These are phyloP conservation scores for Manduca sexta DNA, from an alignment of 1,140 invertebrate genomes.

Conservation along the genomic window DNA sequence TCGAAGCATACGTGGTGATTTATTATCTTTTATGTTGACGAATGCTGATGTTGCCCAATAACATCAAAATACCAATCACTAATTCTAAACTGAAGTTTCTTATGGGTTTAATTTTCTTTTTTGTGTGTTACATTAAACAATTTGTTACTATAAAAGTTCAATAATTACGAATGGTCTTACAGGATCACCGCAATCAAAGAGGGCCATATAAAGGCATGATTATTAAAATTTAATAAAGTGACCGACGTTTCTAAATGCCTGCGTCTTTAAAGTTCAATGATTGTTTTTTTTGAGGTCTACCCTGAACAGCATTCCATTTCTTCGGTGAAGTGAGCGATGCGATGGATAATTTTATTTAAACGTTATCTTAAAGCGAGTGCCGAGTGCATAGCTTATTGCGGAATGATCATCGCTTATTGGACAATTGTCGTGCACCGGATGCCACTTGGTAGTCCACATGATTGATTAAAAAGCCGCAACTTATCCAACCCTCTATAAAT, in stretches of 20 bases:
- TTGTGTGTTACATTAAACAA: no score
- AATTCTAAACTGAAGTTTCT: no score
- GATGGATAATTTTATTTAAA: constrained; percentile 28
- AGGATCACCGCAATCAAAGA: background rate
- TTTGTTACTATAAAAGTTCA: no score
- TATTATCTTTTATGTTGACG: no score
- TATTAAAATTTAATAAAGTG: constrained; percentile 13
- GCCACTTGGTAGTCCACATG: constrained; percentile 39
- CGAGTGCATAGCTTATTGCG: constrained; percentile 16
- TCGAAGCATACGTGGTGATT: no score
- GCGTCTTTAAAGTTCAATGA: constrained; percentile 9
- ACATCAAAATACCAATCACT: no score
- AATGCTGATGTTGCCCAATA: no score
- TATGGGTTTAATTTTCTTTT: no score
- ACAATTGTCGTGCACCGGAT: constrained; percentile 53
- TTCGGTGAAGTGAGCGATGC: constrained; percentile 15
- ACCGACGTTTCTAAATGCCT: constrained; percentile 17
- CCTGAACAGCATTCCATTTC: constrained; percentile 30
- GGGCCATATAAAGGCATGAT: constrained; percentile 1
- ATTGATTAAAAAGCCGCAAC: constrained; percentile 67
- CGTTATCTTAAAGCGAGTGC: constrained; percentile 17
- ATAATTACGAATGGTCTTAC: no score
- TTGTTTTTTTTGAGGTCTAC: constrained; percentile 18
- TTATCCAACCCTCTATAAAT: constrained; percentile 56
- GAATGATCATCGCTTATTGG: constrained; percentile 45